Evolutionary conservation across 1,140 invertebrate genomes (phyloP).

Genomic region (Myzus persicae): DNA sequence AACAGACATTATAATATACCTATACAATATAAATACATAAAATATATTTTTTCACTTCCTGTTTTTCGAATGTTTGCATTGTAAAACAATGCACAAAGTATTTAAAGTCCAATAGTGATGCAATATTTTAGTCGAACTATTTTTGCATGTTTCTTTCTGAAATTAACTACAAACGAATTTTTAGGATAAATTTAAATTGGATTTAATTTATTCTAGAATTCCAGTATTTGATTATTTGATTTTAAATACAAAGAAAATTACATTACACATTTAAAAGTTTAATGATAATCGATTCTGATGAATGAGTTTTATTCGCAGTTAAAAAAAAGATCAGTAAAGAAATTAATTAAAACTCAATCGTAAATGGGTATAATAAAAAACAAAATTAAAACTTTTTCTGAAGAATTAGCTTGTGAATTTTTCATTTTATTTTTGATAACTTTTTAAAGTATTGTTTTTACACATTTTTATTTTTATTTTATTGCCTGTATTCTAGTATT

Average conservation of each 20-base stretch:
- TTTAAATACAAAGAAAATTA: neutral
- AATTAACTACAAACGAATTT: neutral
- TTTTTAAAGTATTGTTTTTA: slow-evolving; percentile 12
- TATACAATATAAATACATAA: neutral
- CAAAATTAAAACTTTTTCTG: neutral
- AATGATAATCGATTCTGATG: neutral
- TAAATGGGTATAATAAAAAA: neutral
- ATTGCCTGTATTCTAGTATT: neutral
- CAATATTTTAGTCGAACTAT: neutral
- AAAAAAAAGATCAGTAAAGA: neutral
- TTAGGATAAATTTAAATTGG: neutral
- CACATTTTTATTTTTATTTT: neutral
- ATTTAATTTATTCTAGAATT: neutral
- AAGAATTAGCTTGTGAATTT: neutral
- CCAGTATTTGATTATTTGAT: neutral
- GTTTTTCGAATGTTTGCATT: neutral
- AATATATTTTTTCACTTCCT: neutral
- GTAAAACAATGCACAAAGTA: neutral
- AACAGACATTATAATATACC: neutral
- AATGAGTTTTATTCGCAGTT: neutral
- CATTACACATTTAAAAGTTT: neutral
- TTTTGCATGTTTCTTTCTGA: neutral
- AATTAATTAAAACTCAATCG: neutral
- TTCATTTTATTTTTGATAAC: neutral
- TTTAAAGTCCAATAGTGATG: neutral